Percentiles rank a stretch among this genome's conserved stretches.
Evolutionary conservation across 2,113 vertebrate genomes (phyloP).

Genomic region (Thymallus thymallus): DNA sequence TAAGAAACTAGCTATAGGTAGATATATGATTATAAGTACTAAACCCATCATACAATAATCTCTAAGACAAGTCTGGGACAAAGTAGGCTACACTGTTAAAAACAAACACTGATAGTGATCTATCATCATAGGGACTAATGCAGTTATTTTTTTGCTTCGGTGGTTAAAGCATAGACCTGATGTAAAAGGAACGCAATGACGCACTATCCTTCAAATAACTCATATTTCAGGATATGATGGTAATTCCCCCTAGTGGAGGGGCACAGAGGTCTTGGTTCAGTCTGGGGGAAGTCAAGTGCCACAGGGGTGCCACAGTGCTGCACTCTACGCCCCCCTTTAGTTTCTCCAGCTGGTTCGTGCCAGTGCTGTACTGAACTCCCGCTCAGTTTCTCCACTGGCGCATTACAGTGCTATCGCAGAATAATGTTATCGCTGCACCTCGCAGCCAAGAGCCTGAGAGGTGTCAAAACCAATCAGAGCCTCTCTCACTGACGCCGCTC

Average conservation of each 20-base stretch:
- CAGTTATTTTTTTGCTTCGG: no score
- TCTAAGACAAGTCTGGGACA: not conserved
- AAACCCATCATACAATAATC: not conserved
- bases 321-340: not conserved
- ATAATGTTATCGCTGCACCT: conserved; percentile 30
- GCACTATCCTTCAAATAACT: no score
- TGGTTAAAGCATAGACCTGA: no score
- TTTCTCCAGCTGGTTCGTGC: not conserved
- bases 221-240: not conserved
- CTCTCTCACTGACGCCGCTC: not conserved
- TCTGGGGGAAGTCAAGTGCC: no score
- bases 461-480: conserved; percentile 45
- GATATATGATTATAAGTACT: no score
- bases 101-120: no score
- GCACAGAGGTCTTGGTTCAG: not conserved
- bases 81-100: not conserved
- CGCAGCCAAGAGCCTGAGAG: conserved; percentile 21
- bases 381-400: not conserved
- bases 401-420: conserved; percentile 9
- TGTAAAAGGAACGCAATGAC: no score
- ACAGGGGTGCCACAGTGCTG: no score
- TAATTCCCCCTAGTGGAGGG: not conserved
- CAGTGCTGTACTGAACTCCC: not conserved
- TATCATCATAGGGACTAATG: no score
- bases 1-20: no score